phyloP scores from a whole-genome alignment of 2,888 invertebrate genomes.

The Harpalus rufipes region DNA sequence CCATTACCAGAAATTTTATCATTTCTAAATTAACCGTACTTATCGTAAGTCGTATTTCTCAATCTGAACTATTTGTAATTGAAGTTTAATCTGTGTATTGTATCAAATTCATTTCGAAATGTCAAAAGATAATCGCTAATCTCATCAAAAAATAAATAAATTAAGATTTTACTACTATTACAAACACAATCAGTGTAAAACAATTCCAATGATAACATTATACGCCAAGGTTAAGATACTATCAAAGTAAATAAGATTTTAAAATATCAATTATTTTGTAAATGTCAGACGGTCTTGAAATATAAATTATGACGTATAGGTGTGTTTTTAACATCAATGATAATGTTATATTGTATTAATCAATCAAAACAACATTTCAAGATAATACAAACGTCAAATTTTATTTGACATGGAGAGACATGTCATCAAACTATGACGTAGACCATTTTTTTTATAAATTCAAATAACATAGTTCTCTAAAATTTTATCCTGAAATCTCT shows the following conservation, averaged over 20 bases:
- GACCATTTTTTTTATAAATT: too few relatives aligned
- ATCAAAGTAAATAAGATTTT: conserved; percentile 4
- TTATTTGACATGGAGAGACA: too few relatives aligned
- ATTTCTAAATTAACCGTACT: neutral
- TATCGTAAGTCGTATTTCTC: neutral
- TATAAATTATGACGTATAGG: neutral
- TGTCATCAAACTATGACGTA: too few relatives aligned
- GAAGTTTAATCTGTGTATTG: neutral
- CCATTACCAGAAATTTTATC: too few relatives aligned
- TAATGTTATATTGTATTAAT: too few relatives aligned
- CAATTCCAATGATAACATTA: neutral
- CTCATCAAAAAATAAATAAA: neutral
- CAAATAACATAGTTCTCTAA: too few relatives aligned
- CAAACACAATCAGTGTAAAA: neutral
- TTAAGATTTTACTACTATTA: neutral
- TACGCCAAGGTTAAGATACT: neutral
- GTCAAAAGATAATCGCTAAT: neutral
- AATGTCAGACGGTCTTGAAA: neutral
- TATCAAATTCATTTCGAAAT: neutral
- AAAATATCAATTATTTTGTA: neutral
- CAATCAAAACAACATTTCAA: too few relatives aligned
- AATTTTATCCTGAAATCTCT: too few relatives aligned
- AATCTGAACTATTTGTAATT: neutral
- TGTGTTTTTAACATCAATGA: neutral
- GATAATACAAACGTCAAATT: too few relatives aligned